phyloP scores from a whole-genome alignment of 2,888 invertebrate species.

The Leptopterna dolabrata region DNA sequence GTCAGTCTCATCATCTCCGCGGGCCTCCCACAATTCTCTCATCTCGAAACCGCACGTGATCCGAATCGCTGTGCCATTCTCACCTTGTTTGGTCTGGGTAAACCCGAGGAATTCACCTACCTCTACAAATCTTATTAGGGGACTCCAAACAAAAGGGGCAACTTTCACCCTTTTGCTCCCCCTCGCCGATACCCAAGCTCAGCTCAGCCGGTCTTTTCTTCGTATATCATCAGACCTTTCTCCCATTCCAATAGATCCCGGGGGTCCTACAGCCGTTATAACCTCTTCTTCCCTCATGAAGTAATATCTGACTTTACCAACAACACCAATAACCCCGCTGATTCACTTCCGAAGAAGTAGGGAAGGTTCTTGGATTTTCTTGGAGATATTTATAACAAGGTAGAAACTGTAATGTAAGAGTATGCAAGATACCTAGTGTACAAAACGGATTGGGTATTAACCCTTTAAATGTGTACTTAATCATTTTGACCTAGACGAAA shows the following conservation, averaged over 20 bases:
- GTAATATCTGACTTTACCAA: background rate
- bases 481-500: no score
- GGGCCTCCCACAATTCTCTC: background rate
- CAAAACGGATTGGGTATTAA: no score
- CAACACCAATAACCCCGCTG: background rate
- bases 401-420: no score
- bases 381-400: no score
- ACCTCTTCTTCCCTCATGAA: background rate
- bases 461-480: no score
- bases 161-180: conserved; percentile 39
- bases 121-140: conserved; percentile 49
- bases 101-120: conserved; percentile 37
- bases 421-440: no score
- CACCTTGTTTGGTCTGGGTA: conserved; percentile 39
- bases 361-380: background rate
- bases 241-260: background rate
- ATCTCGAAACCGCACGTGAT: conserved; percentile 44
- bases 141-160: conserved; percentile 41
- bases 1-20: background rate
- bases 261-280: background rate
- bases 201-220: background rate
- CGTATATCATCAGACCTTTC: background rate
- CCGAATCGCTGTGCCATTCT: conserved; percentile 6
- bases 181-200: background rate
- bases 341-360: background rate